Conservation (phyloP, 1,140 invertebrate species). For the Calliopsis andreniformis region DNA sequence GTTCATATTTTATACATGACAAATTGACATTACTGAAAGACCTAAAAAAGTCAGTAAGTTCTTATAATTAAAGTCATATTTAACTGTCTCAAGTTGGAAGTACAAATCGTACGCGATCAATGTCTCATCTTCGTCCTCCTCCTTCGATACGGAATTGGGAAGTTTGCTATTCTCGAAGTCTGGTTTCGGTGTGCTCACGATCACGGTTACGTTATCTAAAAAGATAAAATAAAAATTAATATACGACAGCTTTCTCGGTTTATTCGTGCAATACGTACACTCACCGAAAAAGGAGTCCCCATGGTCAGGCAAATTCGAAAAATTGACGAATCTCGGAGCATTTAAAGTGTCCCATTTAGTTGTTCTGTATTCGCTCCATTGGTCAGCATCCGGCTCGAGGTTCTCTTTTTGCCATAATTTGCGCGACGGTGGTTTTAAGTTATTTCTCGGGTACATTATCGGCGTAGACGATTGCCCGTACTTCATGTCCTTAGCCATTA, state of each 20-base stretch:
- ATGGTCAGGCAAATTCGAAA: conserved; percentile 16
- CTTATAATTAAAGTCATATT: too few species aligned
- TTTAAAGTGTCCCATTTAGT: conserved; percentile 37
- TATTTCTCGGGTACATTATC: not conserved
- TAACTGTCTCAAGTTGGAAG: too few species aligned
- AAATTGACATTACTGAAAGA: conserved; percentile 17
- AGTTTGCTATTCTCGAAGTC: too few species aligned
- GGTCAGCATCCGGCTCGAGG: not conserved
- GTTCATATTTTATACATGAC: not conserved
- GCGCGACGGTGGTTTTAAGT: not conserved
- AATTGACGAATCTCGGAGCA: conserved; percentile 58
- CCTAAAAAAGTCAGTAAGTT: conserved; percentile 18
- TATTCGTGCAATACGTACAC: not conserved
- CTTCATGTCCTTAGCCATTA: not conserved
- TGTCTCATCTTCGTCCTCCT: not conserved
- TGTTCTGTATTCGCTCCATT: conserved; percentile 10
- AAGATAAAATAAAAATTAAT: not conserved
- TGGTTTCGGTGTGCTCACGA: not conserved
- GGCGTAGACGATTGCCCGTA: not conserved
- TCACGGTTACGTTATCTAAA: not conserved
- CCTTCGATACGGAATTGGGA: too few species aligned
- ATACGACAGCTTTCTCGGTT: not conserved
- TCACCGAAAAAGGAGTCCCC: conserved; percentile 59
- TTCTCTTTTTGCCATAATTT: conserved; percentile 26
- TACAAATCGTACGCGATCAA: conserved; percentile 10